Evolutionary conservation across 2,888 invertebrate genomes (phyloP).

Genomic region (Drosophila infuscata): DNA sequence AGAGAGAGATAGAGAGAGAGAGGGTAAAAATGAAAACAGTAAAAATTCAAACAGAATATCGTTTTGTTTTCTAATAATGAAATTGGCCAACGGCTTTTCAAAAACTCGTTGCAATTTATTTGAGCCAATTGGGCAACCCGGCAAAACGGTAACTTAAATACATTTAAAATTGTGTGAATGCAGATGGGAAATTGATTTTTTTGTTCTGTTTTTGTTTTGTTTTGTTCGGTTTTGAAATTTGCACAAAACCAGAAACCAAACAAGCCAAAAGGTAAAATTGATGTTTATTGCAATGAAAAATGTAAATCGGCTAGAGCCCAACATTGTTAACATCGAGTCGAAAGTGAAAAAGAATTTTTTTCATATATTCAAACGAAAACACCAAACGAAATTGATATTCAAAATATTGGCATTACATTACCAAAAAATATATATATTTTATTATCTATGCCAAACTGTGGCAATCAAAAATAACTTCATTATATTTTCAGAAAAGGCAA

Average conservation of each 20-base stretch:
- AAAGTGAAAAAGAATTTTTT: constrained; percentile 6
- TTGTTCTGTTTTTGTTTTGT: constrained; percentile 5
- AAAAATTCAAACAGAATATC: constrained; percentile 32
- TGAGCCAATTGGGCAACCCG: constrained; percentile 52
- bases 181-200: constrained; percentile 54
- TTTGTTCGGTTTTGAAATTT: constrained; percentile 3
- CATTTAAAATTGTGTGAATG: constrained; percentile 39
- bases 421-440: neutral
- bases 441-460: constrained; percentile 3
- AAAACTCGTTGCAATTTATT: constrained; percentile 62
- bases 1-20: neutral
- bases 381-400: constrained; percentile 4
- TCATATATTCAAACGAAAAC: constrained; percentile 14
- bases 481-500: neutral
- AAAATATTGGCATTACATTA: constrained; percentile 32
- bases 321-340: constrained; percentile 27
- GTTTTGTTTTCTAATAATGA: constrained; percentile 69
- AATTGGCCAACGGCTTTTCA: constrained; percentile 51
- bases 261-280: constrained; percentile 51
- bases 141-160: constrained; percentile 55
- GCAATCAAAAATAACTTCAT: constrained; percentile 16
- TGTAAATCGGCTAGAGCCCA: constrained; percentile 28
- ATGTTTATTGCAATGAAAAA: constrained; percentile 66
- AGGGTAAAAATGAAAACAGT: neutral
- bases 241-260: constrained; percentile 35